These are phyloP conservation scores for Lagorchestes hirsutus DNA, from an alignment of 2,797 vertebrate species.

Conservation along the genomic window DNA sequence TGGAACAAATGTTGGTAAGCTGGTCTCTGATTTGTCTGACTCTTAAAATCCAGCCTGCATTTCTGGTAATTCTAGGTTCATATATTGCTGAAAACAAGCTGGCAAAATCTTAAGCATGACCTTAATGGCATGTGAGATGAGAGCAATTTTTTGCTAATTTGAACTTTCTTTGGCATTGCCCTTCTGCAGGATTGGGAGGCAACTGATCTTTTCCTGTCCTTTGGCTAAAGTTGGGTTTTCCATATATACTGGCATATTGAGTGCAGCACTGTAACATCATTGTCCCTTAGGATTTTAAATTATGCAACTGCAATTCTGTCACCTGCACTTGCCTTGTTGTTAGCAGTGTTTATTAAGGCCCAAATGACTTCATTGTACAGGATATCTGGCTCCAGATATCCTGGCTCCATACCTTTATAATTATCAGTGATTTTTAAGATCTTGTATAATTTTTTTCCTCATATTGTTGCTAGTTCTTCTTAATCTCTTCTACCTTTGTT, in stretches of 20 bases:
- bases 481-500: background rate
- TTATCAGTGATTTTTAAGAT: background rate
- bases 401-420: background rate
- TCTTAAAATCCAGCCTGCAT: background rate
- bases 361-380: background rate
- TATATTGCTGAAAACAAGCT: background rate
- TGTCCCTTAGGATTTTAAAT: background rate
- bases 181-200: background rate
- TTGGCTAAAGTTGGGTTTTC: background rate
- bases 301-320: background rate
- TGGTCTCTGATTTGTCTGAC: background rate
- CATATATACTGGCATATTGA: background rate
- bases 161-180: background rate
- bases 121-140: background rate
- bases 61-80: background rate
- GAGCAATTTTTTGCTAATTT: background rate
- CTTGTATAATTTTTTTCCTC: background rate
- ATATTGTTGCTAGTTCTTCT: background rate
- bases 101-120: background rate
- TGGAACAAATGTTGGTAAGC: background rate
- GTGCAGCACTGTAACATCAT: background rate
- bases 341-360: background rate
- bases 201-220: background rate
- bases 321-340: background rate
- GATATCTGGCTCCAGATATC: background rate